Conservation (phyloP, 2,888 invertebrate species). For the Acrobasis consociella region DNA sequence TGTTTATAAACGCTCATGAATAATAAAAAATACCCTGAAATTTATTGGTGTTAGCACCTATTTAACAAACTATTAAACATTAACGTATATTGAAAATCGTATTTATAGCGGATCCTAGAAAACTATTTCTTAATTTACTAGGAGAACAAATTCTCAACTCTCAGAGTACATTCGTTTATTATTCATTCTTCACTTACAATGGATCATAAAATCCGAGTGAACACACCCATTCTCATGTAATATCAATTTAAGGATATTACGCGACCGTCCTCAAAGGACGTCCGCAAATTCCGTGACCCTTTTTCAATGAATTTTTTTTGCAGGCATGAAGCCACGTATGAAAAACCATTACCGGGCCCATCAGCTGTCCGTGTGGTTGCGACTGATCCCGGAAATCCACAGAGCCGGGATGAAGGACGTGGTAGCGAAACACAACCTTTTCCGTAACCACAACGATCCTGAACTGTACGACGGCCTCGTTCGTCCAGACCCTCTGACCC, state of each 20-base stretch:
- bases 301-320: constrained; percentile 58
- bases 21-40: too few species aligned
- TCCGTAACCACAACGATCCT: constrained; percentile 94
- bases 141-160: too few species aligned
- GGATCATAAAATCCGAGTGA: too few species aligned
- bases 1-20: too few species aligned
- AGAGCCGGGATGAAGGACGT: constrained; percentile 95
- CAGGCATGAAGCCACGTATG: constrained; percentile 96
- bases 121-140: too few species aligned
- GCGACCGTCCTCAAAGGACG: constrained; percentile 39
- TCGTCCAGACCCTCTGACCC: constrained; percentile 90
- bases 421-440: constrained; percentile 93
- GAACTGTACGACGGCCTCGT: constrained; percentile 95
- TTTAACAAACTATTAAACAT: too few species aligned
- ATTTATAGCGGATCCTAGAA: too few species aligned
- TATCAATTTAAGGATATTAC: constrained; percentile 47
- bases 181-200: too few species aligned
- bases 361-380: constrained; percentile 97
- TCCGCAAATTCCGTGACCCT: constrained; percentile 34
- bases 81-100: too few species aligned
- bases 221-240: too few species aligned
- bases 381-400: constrained; percentile 95
- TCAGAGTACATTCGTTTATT: too few species aligned
- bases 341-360: constrained; percentile 98
- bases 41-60: too few species aligned